Percentiles rank a stretch among this genome's conserved stretches.
Evolutionary conservation across 2,797 vertebrate species (phyloP).

Genomic region (Pantherophis vulpinus): DNA sequence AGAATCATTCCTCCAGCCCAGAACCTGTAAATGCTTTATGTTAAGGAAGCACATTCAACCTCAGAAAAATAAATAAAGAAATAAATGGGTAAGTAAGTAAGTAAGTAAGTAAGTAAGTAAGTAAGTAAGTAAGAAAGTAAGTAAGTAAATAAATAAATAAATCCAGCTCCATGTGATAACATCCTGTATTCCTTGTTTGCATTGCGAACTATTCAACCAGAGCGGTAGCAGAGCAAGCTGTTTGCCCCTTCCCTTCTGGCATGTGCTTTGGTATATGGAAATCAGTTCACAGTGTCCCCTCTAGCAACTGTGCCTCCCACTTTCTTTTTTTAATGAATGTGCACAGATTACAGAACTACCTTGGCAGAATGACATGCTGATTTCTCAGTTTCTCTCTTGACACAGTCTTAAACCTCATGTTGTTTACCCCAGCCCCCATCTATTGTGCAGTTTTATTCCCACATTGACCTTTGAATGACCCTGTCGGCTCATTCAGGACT

Average conservation of each 20-base stretch:
- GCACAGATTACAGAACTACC: conserved; percentile 38
- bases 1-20: background rate
- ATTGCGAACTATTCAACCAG: background rate
- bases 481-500: background rate
- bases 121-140: too few relatives aligned
- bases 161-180: background rate
- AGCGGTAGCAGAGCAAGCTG: conserved; percentile 20
- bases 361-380: background rate
- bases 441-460: conserved; percentile 21
- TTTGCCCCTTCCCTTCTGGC: conserved; percentile 30
- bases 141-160: too few relatives aligned
- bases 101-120: too few relatives aligned
- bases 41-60: background rate
- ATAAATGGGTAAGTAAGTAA: background rate
- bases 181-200: conserved; percentile 5
- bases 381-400: conserved; percentile 19
- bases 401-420: background rate
- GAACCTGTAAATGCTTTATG: background rate
- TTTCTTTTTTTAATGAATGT: conserved; percentile 32
- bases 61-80: background rate
- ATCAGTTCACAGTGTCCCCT: conserved; percentile 38
- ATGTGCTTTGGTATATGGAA: conserved; percentile 33
- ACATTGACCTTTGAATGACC: conserved; percentile 21
- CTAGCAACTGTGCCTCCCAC: background rate
- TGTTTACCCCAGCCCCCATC: fast-evolving